A percentile compares a stretch with the other conserved stretches of the same genome.
These are phyloP conservation scores for Colius striatus DNA, from an alignment of 2,113 vertebrate genomes.

Conservation along the genomic window DNA sequence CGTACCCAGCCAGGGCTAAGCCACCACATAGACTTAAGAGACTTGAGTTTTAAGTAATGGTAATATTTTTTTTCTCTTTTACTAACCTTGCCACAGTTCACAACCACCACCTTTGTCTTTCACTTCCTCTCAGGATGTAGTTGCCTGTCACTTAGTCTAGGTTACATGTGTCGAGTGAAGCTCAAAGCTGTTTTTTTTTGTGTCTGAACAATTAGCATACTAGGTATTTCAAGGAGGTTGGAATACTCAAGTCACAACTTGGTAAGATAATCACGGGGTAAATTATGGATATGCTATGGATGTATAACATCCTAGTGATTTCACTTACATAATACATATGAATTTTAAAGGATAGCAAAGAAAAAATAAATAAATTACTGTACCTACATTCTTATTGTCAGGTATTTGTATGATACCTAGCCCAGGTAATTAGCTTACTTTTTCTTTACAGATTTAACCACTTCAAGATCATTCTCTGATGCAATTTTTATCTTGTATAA, in stretches of 20 bases:
- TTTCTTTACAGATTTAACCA: neutral
- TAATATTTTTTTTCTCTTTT: neutral
- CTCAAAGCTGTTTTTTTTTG: neutral
- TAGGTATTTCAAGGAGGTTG: neutral
- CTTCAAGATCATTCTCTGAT: neutral
- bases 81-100: neutral
- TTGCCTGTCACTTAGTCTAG: neutral
- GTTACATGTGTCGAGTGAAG: neutral
- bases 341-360: neutral
- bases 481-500: neutral
- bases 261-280: neutral
- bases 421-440: neutral
- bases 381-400: accelerated
- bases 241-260: neutral
- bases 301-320: neutral
- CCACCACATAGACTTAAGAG: neutral
- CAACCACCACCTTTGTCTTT: accelerated
- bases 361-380: neutral
- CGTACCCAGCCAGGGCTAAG: too few species aligned
- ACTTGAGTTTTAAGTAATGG: neutral
- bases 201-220: neutral
- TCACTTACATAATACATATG: neutral
- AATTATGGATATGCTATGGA: neutral
- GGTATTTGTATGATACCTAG: neutral
- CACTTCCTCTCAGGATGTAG: neutral